phyloP scores from a whole-genome alignment of 2,797 vertebrate species.

The Tolypeutes matacus region DNA sequence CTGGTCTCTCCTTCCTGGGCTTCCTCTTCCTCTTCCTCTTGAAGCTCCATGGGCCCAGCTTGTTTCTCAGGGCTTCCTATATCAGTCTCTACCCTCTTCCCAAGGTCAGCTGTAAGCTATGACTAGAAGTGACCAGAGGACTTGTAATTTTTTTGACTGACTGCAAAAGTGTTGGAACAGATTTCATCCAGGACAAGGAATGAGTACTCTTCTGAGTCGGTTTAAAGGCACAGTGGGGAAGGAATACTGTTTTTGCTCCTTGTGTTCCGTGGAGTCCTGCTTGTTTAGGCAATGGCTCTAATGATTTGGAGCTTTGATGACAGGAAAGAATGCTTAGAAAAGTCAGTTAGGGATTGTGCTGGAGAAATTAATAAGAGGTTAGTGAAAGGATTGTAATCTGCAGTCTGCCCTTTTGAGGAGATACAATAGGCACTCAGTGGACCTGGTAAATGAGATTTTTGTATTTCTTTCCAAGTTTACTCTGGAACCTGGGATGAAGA shows the following conservation, averaged over 20 bases:
- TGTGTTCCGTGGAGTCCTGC: background rate
- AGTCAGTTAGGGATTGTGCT: conserved; percentile 9
- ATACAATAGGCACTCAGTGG: background rate
- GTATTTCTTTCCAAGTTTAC: background rate
- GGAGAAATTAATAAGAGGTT: conserved; percentile 23
- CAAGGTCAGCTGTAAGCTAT: background rate
- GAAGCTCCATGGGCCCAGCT: too few species aligned
- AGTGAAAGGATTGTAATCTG: background rate
- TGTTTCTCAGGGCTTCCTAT: too few species aligned
- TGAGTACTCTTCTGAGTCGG: background rate
- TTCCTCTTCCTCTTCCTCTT: too few species aligned
- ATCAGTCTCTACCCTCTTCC: too few species aligned
- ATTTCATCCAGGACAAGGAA: background rate
- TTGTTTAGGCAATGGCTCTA: background rate
- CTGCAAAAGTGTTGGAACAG: background rate
- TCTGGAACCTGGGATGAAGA: background rate
- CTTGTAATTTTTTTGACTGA: background rate
- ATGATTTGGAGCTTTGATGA: background rate
- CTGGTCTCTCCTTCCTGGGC: too few species aligned
- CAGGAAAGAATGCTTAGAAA: background rate
- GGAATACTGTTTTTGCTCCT: background rate
- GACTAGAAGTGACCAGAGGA: background rate
- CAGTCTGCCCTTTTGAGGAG: background rate
- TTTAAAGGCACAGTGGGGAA: background rate
- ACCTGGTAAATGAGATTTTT: background rate